Conservation (phyloP, 2,888 invertebrate species). For the Actias luna region DNA sequence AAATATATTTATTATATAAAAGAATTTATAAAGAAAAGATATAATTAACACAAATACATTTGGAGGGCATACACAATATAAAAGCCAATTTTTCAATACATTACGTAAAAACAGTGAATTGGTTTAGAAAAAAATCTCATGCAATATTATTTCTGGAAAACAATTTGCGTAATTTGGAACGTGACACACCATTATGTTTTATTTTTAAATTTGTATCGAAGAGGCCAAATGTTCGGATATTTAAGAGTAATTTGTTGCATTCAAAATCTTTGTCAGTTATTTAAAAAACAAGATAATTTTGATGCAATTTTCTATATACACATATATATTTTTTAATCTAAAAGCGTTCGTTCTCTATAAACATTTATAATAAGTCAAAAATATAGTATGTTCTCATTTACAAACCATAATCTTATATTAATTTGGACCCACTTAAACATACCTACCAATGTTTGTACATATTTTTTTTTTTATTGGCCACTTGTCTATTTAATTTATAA, state of each 20-base stretch:
- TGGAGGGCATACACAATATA: background rate
- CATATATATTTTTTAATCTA: too few relatives aligned
- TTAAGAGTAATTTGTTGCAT: background rate
- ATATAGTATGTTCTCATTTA: slow-evolving; percentile 11
- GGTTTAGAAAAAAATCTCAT: background rate
- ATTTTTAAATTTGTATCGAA: slow-evolving; percentile 46
- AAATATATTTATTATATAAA: background rate
- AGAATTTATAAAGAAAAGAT: background rate
- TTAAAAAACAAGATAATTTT: background rate
- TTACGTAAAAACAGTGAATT: background rate
- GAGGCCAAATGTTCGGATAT: slow-evolving; percentile 28
- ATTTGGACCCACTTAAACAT: slow-evolving; percentile 5
- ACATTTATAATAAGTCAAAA: background rate
- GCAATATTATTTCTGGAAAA: slow-evolving; percentile 23
- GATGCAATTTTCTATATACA: background rate
- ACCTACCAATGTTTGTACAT: background rate
- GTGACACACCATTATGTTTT: slow-evolving; percentile 39
- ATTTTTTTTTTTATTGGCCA: background rate
- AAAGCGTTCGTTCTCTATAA: background rate
- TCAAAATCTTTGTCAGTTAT: background rate
- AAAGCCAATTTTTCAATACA: slow-evolving; percentile 3
- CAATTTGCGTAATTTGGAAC: slow-evolving; percentile 40
- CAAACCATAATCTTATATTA: background rate
- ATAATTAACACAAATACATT: background rate
- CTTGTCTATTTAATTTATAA: background rate